A percentile compares a stretch with the other conserved stretches of the same genome.
These are phyloP conservation scores for Hiodon alosoides DNA, from an alignment of 2,113 vertebrate species.

Conservation along the genomic window DNA sequence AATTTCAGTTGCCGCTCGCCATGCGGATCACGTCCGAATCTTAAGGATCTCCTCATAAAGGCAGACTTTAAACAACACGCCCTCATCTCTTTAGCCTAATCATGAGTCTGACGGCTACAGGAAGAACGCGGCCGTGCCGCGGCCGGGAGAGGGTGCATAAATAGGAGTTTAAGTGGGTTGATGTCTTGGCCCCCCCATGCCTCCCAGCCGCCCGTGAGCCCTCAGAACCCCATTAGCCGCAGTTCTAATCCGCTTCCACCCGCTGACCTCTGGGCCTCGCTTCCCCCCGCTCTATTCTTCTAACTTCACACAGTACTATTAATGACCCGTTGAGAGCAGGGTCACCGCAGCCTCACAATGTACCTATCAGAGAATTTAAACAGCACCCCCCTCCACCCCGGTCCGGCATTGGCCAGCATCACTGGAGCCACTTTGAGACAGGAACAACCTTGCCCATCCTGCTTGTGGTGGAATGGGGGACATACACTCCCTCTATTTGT, in stretches of 20 bases:
- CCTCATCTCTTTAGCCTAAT: not conserved
- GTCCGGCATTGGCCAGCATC: not conserved
- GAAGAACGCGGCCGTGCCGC: not conserved
- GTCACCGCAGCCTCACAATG: conserved; percentile 27
- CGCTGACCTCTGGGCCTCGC: conserved; percentile 58
- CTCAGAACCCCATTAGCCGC: conserved; percentile 60
- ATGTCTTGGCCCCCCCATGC: conserved; percentile 14
- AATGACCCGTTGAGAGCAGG: conserved; percentile 26
- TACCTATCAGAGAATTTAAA: conserved; percentile 18
- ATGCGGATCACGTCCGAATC: not conserved
- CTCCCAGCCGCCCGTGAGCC: conserved; percentile 14
- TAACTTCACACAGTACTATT: conserved; percentile 35
- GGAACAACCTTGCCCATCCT: not conserved
- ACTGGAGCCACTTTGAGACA: not conserved
- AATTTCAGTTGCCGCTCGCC: conserved; percentile 19
- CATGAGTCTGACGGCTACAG: not conserved
- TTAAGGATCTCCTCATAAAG: conserved; percentile 5
- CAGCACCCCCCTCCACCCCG: not conserved
- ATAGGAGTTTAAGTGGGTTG: conserved; percentile 57
- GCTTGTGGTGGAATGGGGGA: too few species aligned
- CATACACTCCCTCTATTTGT: too few species aligned
- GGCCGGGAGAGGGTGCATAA: conserved; percentile 53
- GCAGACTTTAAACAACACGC: conserved; percentile 13
- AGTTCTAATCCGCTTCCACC: conserved; percentile 59
- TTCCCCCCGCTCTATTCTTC: conserved; percentile 25